phyloP scores from a whole-genome alignment of 1,140 invertebrate genomes.

The Philopotamus ludificatus region DNA sequence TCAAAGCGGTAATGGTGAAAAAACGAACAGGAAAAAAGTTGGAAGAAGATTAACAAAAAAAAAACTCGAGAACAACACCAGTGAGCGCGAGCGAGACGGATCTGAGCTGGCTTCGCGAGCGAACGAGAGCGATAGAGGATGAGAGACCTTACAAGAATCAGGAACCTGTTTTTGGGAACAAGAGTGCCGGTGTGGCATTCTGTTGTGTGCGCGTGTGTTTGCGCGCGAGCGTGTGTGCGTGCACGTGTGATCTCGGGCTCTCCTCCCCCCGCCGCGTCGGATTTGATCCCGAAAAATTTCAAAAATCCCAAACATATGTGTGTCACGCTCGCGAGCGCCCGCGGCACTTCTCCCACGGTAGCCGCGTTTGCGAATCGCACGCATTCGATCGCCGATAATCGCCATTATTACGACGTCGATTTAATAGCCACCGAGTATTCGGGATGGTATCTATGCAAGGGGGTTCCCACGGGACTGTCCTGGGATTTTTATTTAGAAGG shows the following conservation, averaged over 20 bases:
- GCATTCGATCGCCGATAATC: no score
- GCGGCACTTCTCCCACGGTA: slow-evolving; percentile 15
- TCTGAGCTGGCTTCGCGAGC: not conserved
- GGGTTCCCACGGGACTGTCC: no score
- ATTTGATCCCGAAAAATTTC: slow-evolving; percentile 32
- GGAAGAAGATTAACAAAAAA: slow-evolving; percentile 22
- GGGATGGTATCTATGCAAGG: no score
- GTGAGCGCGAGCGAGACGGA: not conserved
- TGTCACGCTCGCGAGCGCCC: slow-evolving; percentile 15
- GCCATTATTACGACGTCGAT: no score
- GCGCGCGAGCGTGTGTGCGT: not conserved
- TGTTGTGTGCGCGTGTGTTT: not conserved
- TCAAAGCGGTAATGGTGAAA: slow-evolving; percentile 35
- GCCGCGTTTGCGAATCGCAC: not conserved
- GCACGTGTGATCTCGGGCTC: not conserved
- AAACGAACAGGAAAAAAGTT: slow-evolving; percentile 32
- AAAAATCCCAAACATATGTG: slow-evolving; percentile 24
- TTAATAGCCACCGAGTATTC: no score
- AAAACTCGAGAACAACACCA: slow-evolving; percentile 9
- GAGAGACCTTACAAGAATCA: slow-evolving; percentile 38
- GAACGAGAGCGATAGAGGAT: slow-evolving; percentile 7
- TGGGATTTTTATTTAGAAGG: no score
- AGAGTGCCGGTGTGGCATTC: slow-evolving; percentile 21
- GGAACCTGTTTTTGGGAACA: slow-evolving; percentile 37
- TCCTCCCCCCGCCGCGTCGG: no score